A percentile compares a stretch with the other conserved stretches of the same genome.
phyloP scores from a whole-genome alignment of 1,140 invertebrate species.

The Homalodisca vitripennis region DNA sequence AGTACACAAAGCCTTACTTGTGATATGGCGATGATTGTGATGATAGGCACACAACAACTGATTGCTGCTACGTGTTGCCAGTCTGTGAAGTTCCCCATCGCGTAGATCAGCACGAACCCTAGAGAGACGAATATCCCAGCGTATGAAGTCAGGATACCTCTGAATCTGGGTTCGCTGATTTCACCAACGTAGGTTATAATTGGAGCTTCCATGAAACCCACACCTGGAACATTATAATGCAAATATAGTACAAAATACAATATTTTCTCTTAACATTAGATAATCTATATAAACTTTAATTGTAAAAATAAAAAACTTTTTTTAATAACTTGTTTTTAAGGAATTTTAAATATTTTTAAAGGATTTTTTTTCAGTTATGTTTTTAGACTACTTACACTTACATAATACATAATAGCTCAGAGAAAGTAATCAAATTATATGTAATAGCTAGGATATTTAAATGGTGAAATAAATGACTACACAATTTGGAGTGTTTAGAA shows the following conservation, averaged over 20 bases:
- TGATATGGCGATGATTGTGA: slow-evolving; percentile 38
- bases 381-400: no score
- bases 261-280: no score
- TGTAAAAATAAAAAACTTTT: no score
- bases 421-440: no score
- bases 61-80: slow-evolving; percentile 41
- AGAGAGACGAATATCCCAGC: slow-evolving; percentile 36
- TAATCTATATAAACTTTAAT: no score
- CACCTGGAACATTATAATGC: slow-evolving; percentile 44
- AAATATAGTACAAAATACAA: no score
- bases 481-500: no score
- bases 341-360: background rate
- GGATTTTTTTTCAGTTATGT: no score
- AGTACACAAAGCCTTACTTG: slow-evolving; percentile 33
- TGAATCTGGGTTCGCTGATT: slow-evolving; percentile 49
- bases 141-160: slow-evolving; percentile 41
- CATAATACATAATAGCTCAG: no score
- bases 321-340: no score
- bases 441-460: no score
- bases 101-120: slow-evolving; percentile 38
- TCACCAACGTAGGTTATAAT: slow-evolving; percentile 56
- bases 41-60: slow-evolving; percentile 36
- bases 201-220: slow-evolving; percentile 55
- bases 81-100: slow-evolving; percentile 36
- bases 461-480: no score